Percentiles rank a stretch among this genome's conserved stretches.
Evolutionary conservation across 2,113 vertebrate genomes (phyloP).

Genomic region (Anarhynchus alexandrinus): DNA sequence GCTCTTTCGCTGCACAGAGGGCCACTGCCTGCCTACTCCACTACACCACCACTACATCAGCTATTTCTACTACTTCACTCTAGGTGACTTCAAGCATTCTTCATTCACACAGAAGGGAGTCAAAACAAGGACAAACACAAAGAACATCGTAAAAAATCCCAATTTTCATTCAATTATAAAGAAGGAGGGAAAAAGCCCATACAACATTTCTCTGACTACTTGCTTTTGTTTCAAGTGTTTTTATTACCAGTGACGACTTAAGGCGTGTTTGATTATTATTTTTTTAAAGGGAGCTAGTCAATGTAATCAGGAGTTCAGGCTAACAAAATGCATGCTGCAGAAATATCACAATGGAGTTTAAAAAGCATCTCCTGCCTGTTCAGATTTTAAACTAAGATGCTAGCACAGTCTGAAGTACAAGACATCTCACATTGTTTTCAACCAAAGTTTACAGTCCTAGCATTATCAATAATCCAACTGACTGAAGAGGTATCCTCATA

Average conservation of each 20-base stretch:
- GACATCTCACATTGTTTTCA: not conserved
- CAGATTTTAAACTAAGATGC: not conserved
- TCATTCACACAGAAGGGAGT: not conserved
- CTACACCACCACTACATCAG: too few relatives aligned
- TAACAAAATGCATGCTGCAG: rapidly evolving
- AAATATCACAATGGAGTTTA: not conserved
- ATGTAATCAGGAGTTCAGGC: not conserved
- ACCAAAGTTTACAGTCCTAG: not conserved
- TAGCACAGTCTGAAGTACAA: not conserved
- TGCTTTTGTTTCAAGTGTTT: not conserved
- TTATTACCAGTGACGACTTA: not conserved
- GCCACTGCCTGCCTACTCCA: not conserved
- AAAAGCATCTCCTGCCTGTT: not conserved
- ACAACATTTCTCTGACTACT: not conserved
- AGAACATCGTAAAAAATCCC: not conserved
- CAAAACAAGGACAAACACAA: not conserved
- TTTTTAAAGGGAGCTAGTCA: not conserved
- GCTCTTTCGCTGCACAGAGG: not conserved
- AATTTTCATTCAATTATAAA: not conserved
- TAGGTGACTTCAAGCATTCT: not conserved
- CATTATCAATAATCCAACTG: not conserved
- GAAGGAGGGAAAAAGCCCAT: not conserved
- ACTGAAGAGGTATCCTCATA: not conserved
- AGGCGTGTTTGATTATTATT: not conserved
- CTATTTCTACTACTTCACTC: rapidly evolving